Conservation (phyloP, 2,113 vertebrate species). For the Eurystomus gularis region DNA sequence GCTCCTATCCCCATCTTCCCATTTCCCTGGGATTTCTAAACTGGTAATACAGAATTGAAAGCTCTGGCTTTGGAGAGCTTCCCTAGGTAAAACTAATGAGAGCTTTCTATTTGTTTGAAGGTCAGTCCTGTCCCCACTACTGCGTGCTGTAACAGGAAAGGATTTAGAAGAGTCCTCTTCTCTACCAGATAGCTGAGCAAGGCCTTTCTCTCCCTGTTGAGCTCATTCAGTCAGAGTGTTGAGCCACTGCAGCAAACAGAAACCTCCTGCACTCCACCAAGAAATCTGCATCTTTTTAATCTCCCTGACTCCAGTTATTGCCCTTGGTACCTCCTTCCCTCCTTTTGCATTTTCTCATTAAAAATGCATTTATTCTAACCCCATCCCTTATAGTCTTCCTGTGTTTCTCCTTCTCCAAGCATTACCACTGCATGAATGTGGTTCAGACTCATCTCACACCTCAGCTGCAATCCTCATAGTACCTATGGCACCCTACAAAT, state of each 20-base stretch:
- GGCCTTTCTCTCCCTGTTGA: neutral
- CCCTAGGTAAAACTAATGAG: neutral
- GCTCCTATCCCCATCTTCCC: neutral
- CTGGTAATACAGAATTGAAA: neutral
- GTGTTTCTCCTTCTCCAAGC: neutral
- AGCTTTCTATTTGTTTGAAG: neutral
- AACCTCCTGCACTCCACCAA: neutral
- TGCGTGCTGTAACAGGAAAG: neutral
- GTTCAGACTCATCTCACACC: neutral
- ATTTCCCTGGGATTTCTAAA: neutral
- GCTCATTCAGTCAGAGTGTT: neutral
- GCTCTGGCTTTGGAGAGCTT: neutral
- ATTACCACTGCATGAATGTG: accelerated
- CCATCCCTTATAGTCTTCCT: neutral
- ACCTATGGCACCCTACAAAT: accelerated
- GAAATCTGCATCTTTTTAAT: neutral
- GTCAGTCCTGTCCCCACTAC: neutral
- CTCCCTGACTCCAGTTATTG: neutral
- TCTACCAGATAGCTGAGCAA: neutral
- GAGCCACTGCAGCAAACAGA: neutral
- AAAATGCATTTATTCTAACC: neutral
- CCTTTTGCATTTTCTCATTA: neutral
- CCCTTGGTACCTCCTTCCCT: neutral
- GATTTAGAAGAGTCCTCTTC: neutral
- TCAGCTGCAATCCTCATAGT: neutral